Percentiles rank a stretch among this genome's conserved stretches.
Evolutionary conservation across 2,113 vertebrate species (phyloP).

Genomic region (Microtus oregoni): DNA sequence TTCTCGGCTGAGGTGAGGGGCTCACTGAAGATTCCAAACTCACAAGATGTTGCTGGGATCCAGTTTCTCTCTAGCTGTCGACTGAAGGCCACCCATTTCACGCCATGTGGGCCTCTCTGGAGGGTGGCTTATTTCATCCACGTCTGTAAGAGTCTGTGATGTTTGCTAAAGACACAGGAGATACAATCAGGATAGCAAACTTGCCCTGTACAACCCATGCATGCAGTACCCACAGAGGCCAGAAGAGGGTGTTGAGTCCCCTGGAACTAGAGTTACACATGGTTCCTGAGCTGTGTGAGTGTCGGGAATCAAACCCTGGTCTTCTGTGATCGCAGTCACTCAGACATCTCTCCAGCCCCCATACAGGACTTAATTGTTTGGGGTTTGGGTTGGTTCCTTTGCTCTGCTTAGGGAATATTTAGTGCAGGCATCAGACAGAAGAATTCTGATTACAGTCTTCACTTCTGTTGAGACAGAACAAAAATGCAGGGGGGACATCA

Average conservation of each 20-base stretch:
- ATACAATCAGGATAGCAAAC: neutral
- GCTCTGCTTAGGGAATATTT: constrained; percentile 68
- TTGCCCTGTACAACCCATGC: neutral
- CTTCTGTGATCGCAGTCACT: neutral
- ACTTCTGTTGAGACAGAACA: constrained; percentile 54
- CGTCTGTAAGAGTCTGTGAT: neutral
- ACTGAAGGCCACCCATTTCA: neutral
- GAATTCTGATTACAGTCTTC: constrained; percentile 76
- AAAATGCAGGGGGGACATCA: constrained; percentile 29
- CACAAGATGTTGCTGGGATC: neutral
- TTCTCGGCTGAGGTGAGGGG: neutral
- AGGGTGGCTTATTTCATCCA: neutral
- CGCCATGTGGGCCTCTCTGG: neutral
- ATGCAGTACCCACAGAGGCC: neutral
- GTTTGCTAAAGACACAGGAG: neutral
- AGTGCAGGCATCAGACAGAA: constrained; percentile 73
- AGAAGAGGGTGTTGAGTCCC: neutral
- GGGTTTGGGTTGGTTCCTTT: neutral
- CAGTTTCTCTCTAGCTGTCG: no score
- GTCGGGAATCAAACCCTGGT: neutral
- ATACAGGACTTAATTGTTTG: neutral
- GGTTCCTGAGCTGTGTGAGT: neutral
- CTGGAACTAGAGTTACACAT: neutral
- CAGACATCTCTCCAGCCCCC: neutral
- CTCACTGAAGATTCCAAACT: neutral